Percentiles rank a stretch among this genome's conserved stretches.
Evolutionary conservation across 23 tunicate species (phyloP).

Genomic region (Oikopleura vanhoeffeni): DNA sequence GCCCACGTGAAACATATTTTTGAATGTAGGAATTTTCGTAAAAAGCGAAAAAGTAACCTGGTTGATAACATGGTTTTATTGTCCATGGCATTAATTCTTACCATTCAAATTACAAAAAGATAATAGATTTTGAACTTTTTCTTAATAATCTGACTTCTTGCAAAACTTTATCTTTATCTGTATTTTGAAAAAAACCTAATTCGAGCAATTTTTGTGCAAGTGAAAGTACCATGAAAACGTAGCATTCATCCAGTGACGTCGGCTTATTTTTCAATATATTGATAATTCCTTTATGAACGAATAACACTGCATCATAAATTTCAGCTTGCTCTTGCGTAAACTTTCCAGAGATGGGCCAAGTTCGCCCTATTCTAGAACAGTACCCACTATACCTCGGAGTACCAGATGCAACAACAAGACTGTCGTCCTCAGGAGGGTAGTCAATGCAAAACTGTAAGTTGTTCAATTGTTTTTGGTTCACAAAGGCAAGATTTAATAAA

Average conservation of each 20-base stretch:
- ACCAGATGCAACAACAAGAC: not conserved
- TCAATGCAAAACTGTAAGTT: too few species aligned
- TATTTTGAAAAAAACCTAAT: not conserved
- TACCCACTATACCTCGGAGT: not conserved
- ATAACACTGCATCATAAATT: not conserved
- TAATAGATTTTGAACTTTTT: too few species aligned
- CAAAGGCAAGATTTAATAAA: too few species aligned
- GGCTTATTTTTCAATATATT: not conserved
- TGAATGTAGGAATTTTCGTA: too few species aligned
- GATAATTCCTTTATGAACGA: not conserved
- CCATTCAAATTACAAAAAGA: too few species aligned
- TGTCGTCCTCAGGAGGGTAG: not conserved
- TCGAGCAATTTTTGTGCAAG: not conserved
- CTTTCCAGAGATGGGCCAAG: not conserved
- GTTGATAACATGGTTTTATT: too few species aligned
- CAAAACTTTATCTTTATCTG: not conserved
- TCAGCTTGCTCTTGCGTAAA: conserved; percentile 6
- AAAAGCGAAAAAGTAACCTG: too few species aligned
- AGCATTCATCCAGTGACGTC: not conserved
- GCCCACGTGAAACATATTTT: not conserved
- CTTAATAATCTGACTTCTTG: too few species aligned
- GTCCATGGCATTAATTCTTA: too few species aligned
- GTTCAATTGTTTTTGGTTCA: too few species aligned
- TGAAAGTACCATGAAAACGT: not conserved
- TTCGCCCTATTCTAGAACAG: not conserved